Base-by-base conservation (phyloP, 2,888 invertebrate species). In the Flexamia atlantica region DNA sequence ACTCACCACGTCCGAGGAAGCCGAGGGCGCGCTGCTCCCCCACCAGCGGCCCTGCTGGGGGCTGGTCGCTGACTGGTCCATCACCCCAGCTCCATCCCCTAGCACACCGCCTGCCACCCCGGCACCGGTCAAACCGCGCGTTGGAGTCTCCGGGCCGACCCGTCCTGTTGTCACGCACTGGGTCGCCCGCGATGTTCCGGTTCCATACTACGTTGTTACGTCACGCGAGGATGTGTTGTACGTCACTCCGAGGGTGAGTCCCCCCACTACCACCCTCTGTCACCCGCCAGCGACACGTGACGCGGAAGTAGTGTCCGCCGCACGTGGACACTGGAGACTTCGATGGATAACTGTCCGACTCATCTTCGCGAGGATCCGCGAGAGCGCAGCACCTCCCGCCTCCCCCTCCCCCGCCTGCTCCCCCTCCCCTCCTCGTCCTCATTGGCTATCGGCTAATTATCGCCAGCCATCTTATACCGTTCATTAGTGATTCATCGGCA, bases 1-100 rank as follows among this genome's bases (percentile, higher is more conserved):
- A 50, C 82, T 83, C 32, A 83, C 82, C 82, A 83, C 82, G 82
- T 83, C 82, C 40, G 82, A 72, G 25, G 82, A 83, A 12, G 82
- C 74, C 25, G 82, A 83, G 40, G 82, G 74, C 12, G 82, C 50
- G 74, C 40, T 72, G 57, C 36, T 36, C n/a, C 57, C 74, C 28
- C 74, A 57, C 74, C 82, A 72, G 74, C 82, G 57, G 23, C 50
- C 36, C 23, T 50, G 36, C 53, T 82, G 72, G 23, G 82, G 74
- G 74, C 74, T 36, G 17, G 82, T 28, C 1, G 82, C 25, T n/a
- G 46, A 72, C 30, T 53, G 72, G n/a, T 82, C 82, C 82, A 83
- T 83, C 82, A 57, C 74, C 82, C 5, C 10, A 10, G 20, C 30
- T 70, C 42, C 70, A 64, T 64, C 50, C 64, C 68, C 46, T 10